These are phyloP conservation scores for Allolobophora icterica DNA, from an alignment of 2,888 invertebrate species.

Conservation along the genomic window DNA sequence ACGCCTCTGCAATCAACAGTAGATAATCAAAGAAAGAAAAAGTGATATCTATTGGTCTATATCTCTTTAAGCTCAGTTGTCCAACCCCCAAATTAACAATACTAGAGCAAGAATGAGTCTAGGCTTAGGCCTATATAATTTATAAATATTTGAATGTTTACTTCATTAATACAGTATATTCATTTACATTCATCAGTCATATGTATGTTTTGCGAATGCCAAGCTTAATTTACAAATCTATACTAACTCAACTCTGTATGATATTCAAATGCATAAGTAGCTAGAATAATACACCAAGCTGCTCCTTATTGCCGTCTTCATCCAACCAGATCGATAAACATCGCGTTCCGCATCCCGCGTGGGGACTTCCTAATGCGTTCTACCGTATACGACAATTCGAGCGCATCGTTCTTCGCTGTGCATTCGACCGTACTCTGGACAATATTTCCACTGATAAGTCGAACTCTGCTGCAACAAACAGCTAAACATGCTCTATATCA, in stretches of 20 bases:
- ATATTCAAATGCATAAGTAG: background rate
- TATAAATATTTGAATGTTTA: no score
- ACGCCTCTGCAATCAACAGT: no score
- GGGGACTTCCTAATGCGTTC: no score
- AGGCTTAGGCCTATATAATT: no score
- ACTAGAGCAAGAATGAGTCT: no score
- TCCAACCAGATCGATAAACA: no score
- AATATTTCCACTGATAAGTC: background rate
- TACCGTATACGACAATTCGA: background rate
- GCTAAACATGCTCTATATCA: no score
- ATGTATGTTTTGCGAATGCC: no score
- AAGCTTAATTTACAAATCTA: background rate
- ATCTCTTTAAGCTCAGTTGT: background rate
- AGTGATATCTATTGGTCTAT: background rate
- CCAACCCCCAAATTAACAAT: background rate
- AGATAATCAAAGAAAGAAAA: background rate
- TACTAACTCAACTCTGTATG: background rate
- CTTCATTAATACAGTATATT: no score
- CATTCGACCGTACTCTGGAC: background rate
- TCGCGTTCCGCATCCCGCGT: background rate
- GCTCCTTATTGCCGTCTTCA: no score
- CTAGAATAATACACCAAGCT: background rate
- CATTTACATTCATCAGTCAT: no score
- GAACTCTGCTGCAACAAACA: background rate
- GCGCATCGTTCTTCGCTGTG: background rate